These are phyloP conservation scores for Falco biarmicus DNA, from an alignment of 2,797 vertebrate genomes.

Conservation along the genomic window DNA sequence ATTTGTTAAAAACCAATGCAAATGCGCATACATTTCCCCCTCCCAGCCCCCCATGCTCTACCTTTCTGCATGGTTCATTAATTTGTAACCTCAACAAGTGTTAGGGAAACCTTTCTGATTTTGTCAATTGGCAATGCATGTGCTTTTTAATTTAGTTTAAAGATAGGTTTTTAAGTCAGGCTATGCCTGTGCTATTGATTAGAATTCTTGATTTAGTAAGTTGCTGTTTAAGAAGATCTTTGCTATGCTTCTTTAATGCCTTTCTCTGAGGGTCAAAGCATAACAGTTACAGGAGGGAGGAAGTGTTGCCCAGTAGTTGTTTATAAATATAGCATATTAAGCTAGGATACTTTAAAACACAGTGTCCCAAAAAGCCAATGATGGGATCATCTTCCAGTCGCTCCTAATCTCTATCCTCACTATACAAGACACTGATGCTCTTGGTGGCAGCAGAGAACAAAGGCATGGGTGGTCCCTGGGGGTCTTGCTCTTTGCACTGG, in stretches of 20 bases:
- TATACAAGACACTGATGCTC: too few relatives aligned
- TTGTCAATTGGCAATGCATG: background rate
- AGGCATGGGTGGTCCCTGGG: background rate
- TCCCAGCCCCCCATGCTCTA: rapidly evolving
- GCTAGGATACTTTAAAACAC: background rate
- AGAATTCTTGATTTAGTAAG: background rate
- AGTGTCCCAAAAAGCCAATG: background rate
- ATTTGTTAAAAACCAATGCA: background rate
- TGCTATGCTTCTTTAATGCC: background rate
- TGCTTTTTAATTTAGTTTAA: background rate
- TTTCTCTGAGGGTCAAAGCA: background rate
- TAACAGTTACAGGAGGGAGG: background rate
- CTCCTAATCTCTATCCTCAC: background rate
- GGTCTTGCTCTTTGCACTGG: background rate
- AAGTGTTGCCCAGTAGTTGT: background rate
- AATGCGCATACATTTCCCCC: rapidly evolving
- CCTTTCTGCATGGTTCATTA: background rate
- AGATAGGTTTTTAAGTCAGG: background rate
- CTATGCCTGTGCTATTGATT: background rate
- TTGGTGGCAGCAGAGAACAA: background rate
- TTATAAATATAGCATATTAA: background rate
- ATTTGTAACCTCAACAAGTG: background rate
- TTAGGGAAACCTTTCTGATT: background rate
- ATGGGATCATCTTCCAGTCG: background rate
- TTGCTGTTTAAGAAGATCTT: background rate